These are phyloP conservation scores for Listronotus oregonensis DNA, from an alignment of 1,140 invertebrate species.

Conservation along the genomic window DNA sequence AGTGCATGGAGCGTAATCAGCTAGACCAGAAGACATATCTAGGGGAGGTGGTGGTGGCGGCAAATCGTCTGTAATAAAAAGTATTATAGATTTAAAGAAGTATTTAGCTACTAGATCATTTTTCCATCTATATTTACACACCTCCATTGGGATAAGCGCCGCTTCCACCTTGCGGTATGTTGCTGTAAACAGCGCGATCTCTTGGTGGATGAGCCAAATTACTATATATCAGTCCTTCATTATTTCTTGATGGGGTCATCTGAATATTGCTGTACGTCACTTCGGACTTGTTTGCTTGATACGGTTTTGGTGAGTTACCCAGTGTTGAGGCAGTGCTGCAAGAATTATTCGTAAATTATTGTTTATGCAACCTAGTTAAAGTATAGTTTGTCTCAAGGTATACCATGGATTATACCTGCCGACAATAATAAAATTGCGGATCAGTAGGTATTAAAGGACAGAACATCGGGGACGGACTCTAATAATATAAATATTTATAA, in stretches of 20 bases:
- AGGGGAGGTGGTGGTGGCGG: constrained; percentile 62
- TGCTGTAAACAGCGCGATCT: constrained; percentile 60
- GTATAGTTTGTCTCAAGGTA: too few relatives aligned
- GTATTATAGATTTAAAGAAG: too few relatives aligned
- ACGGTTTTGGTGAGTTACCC: constrained; percentile 54
- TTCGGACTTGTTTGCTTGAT: constrained; percentile 50
- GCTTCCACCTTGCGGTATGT: constrained; percentile 57
- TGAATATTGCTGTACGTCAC: constrained; percentile 55
- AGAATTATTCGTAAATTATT: background rate
- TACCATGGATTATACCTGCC: too few relatives aligned
- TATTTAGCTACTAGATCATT: constrained; percentile 51
- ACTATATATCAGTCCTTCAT: constrained; percentile 61
- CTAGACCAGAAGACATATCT: constrained; percentile 47
- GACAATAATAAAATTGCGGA: too few relatives aligned
- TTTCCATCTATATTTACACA: constrained; percentile 54
- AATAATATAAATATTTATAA: too few relatives aligned
- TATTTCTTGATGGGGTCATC: constrained; percentile 50
- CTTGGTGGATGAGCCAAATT: constrained; percentile 59
- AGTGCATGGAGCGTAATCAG: constrained; percentile 62
- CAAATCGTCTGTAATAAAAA: constrained; percentile 59
- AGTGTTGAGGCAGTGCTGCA: constrained; percentile 28
- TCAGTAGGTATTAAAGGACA: too few relatives aligned
- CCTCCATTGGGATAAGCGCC: constrained; percentile 60
- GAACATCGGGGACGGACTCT: too few relatives aligned
- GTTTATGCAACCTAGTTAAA: too few relatives aligned